phyloP scores from a whole-genome alignment of 2,797 vertebrate genomes.

The Ibycter americanus region DNA sequence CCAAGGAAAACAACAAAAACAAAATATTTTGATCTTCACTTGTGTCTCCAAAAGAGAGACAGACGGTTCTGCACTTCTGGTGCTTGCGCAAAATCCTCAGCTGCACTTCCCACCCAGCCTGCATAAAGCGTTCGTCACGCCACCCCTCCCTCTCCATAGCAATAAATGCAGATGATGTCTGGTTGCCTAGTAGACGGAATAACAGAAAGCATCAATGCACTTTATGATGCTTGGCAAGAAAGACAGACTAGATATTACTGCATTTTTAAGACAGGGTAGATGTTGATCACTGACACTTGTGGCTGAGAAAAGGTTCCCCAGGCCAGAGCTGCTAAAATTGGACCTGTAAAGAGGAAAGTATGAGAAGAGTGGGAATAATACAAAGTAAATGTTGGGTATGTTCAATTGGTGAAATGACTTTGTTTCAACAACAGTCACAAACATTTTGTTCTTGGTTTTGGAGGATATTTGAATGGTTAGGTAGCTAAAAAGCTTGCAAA shows the following conservation, averaged over 20 bases:
- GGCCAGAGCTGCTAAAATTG: conserved; percentile 6
- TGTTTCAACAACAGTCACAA: not conserved
- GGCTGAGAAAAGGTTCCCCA: not conserved
- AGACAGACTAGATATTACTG: not conserved
- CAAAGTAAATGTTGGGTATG: not conserved
- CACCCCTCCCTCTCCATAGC: not conserved
- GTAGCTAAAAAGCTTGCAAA: not conserved
- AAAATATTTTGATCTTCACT: not conserved
- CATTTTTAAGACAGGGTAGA: not conserved
- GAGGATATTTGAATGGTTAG: not conserved
- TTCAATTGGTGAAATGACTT: not conserved
- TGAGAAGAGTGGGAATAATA: not conserved
- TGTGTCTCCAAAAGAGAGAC: not conserved
- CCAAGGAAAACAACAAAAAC: not conserved
- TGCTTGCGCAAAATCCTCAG: not conserved
- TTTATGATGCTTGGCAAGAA: not conserved
- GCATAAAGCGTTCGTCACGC: not conserved
- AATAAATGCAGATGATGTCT: not conserved
- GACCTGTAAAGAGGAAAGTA: not conserved
- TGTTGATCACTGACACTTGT: not conserved
- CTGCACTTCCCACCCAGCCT: not conserved
- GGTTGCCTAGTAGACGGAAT: not conserved
- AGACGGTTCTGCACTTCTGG: not conserved
- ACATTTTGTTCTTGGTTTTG: not conserved
- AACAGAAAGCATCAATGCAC: conserved; percentile 15